Evolutionary conservation across 1,140 invertebrate genomes (phyloP).

Genomic region (Brachystomella parvula): DNA sequence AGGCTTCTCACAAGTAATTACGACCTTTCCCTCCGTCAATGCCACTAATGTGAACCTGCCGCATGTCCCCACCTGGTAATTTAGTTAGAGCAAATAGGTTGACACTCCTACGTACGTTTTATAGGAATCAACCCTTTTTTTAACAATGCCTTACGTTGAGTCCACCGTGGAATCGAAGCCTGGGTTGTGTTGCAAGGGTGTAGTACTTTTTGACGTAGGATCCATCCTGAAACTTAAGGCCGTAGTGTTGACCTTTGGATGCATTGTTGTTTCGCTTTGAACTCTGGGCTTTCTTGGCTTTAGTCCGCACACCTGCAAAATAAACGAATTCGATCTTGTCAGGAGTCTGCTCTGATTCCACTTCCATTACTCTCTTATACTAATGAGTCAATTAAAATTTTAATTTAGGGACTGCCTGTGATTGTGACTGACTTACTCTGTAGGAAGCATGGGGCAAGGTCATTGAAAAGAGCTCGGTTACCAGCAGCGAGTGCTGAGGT

Average conservation of each 20-base stretch:
- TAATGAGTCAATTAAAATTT: neutral
- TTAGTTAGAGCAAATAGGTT: constrained; percentile 5
- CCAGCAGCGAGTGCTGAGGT: neutral
- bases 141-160: constrained; percentile 54
- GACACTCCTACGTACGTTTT: neutral
- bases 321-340: neutral
- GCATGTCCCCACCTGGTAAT: constrained; percentile 65
- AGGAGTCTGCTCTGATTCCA: neutral
- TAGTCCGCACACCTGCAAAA: neutral
- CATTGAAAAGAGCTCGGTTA: neutral
- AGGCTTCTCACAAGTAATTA: constrained; percentile 66
- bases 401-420: no score
- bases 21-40: constrained; percentile 60
- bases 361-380: neutral
- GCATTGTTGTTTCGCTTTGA: neutral
- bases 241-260: constrained; percentile 50
- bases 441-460: neutral
- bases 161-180: constrained; percentile 67
- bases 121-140: neutral
- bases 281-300: neutral
- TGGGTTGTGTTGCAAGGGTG: constrained; percentile 59
- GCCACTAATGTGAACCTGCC: constrained; percentile 66
- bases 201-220: constrained; percentile 54
- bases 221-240: constrained; percentile 61
- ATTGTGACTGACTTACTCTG: neutral